Percentiles rank a stretch among this genome's conserved stretches.
Conservation (phyloP, 2,888 invertebrate genomes). For the Agrypnus murinus region DNA sequence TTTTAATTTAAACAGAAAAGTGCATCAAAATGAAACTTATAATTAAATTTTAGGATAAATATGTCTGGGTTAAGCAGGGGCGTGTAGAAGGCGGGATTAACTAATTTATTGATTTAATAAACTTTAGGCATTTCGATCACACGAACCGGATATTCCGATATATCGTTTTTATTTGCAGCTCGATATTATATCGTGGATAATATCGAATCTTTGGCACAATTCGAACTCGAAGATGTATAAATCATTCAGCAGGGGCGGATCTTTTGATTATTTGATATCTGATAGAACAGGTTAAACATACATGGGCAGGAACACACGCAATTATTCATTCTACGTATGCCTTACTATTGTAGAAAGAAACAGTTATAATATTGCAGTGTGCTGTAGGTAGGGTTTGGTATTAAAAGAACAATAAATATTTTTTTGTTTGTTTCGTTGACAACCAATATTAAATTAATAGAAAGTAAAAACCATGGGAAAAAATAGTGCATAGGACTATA, state of each 20-base stretch:
- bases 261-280: slow-evolving; percentile 41
- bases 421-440: too few relatives aligned
- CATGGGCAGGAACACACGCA: slow-evolving; percentile 34
- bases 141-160: slow-evolving; percentile 29
- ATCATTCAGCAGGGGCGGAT: slow-evolving; percentile 33
- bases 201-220: slow-evolving; percentile 38
- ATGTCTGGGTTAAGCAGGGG: slow-evolving; percentile 40
- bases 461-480: too few relatives aligned
- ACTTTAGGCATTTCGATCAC: slow-evolving; percentile 27
- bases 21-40: slow-evolving; percentile 30
- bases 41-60: slow-evolving; percentile 41
- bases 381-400: slow-evolving; percentile 9
- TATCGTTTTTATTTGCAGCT: slow-evolving; percentile 34
- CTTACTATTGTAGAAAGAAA: slow-evolving; percentile 5
- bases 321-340: slow-evolving; percentile 25
- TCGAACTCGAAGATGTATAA: slow-evolving; percentile 31
- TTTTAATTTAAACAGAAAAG: slow-evolving; percentile 40
- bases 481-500: too few relatives aligned
- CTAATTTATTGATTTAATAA: slow-evolving; percentile 60
- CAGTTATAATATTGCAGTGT: slow-evolving; percentile 11
- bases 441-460: too few relatives aligned
- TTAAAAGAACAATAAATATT: slow-evolving; percentile 3
- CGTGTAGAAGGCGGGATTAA: slow-evolving; percentile 56
- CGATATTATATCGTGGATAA: slow-evolving; percentile 28
- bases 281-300: slow-evolving; percentile 45